These are phyloP conservation scores for Melitaea cinxia DNA, from an alignment of 1,140 invertebrate genomes.

Conservation along the genomic window DNA sequence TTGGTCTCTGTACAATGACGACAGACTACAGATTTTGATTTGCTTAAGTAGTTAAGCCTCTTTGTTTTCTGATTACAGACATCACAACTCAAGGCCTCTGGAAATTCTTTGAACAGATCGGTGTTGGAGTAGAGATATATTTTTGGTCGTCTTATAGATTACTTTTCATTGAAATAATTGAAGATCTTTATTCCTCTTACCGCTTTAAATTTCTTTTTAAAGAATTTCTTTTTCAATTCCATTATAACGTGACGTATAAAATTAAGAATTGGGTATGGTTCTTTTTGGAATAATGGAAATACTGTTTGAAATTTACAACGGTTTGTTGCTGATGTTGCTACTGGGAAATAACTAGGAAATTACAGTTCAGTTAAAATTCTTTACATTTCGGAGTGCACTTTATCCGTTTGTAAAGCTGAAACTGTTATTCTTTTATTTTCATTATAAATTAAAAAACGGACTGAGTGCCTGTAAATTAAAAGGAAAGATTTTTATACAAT, in stretches of 20 bases:
- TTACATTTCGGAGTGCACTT: conserved; percentile 17
- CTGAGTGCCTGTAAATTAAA: background rate
- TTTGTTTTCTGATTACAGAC: conserved; percentile 23
- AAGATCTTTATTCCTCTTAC: no score
- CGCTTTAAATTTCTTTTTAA: no score
- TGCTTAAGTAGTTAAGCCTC: conserved; percentile 17
- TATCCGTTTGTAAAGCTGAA: conserved; percentile 6
- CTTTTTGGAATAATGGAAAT: conserved; percentile 16
- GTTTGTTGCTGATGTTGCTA: conserved; percentile 26
- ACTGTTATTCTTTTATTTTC: conserved; percentile 9
- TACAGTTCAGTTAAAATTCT: conserved; percentile 21
- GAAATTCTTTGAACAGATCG: background rate
- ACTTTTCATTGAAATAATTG: no score
- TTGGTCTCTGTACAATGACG: conserved; percentile 21
- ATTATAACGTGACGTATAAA: no score
- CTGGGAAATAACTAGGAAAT: conserved; percentile 27
- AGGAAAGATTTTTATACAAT: background rate
- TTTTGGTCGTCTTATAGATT: no score
- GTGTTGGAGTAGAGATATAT: no score
- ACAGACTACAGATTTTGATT: conserved; percentile 27
- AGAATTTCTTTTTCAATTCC: no score
- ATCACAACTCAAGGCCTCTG: conserved; percentile 2
- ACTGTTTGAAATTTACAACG: conserved; percentile 35
- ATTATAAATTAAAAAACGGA: background rate
- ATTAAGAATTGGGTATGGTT: background rate